These are phyloP conservation scores for Phataginus tetradactyla DNA, from an alignment of 2,797 vertebrate genomes.

Conservation along the genomic window DNA sequence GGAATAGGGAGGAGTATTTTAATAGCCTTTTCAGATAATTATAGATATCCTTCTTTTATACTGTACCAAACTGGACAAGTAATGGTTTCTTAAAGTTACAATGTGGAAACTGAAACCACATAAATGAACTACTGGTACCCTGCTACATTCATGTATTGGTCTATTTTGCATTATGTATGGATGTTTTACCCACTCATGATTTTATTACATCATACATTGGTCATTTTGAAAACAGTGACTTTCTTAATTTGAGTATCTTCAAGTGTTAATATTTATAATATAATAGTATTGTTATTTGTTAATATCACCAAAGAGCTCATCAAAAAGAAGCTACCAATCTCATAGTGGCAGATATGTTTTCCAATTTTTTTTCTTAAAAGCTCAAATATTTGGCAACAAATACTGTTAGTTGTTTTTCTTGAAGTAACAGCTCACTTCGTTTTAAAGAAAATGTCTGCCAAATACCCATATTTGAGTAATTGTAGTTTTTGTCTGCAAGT, in stretches of 20 bases:
- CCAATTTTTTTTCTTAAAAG: neutral
- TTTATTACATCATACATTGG: neutral
- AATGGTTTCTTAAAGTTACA: neutral
- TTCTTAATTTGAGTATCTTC: neutral
- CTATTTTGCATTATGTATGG: neutral
- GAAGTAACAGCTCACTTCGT: neutral
- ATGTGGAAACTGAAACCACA: neutral
- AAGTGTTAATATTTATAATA: neutral
- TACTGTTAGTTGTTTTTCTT: neutral
- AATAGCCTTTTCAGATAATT: neutral
- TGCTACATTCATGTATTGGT: neutral
- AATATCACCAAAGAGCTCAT: neutral
- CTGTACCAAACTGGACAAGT: neutral
- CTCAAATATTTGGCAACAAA: constrained; percentile 38
- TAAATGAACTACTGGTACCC: neutral
- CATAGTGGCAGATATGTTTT: neutral
- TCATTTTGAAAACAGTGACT: constrained; percentile 14
- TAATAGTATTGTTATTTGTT: neutral
- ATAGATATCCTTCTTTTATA: constrained; percentile 8
- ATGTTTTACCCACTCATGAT: neutral
- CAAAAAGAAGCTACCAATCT: neutral
- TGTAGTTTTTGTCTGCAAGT: neutral
- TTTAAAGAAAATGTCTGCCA: constrained; percentile 29
- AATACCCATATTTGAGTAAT: neutral
- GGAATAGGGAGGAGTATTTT: neutral